Evolutionary conservation across 2,888 invertebrate species (phyloP).

Genomic region (Metallyticus violacea): DNA sequence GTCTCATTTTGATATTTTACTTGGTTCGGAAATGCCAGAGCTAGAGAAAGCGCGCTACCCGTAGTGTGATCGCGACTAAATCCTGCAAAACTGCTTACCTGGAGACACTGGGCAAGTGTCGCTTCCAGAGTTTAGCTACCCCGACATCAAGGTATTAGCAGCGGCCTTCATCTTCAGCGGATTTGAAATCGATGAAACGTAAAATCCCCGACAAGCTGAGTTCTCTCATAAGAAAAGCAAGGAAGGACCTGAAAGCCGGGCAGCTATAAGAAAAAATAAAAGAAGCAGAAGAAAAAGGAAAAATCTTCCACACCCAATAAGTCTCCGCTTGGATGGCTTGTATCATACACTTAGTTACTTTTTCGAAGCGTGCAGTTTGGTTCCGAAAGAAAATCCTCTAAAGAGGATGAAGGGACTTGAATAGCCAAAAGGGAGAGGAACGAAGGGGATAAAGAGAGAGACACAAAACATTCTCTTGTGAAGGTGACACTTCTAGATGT

Average conservation of each 20-base stretch:
- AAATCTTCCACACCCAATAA: not conserved
- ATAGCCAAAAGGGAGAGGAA: not conserved
- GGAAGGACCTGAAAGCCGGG: not conserved
- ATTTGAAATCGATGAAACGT: slow-evolving; percentile 16
- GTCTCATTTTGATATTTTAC: no score
- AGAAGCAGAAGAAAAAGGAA: not conserved
- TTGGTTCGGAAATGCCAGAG: not conserved
- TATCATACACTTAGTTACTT: not conserved
- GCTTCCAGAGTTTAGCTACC: not conserved
- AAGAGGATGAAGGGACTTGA: slow-evolving; percentile 2
- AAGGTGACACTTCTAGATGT: not conserved
- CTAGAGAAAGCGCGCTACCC: not conserved
- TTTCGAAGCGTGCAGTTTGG: not conserved
- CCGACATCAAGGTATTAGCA: not conserved
- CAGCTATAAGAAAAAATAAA: not conserved
- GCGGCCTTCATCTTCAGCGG: not conserved
- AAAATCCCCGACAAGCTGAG: not conserved
- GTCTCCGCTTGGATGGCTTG: not conserved
- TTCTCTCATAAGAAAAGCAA: not conserved
- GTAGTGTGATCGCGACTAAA: not conserved
- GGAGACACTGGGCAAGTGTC: no score
- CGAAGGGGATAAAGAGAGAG: not conserved
- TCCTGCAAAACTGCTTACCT: not conserved
- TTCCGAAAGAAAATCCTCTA: not conserved
- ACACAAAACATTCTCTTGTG: not conserved